These are phyloP conservation scores for Habropoda laboriosa DNA, from an alignment of 1,140 invertebrate genomes.

Conservation along the genomic window DNA sequence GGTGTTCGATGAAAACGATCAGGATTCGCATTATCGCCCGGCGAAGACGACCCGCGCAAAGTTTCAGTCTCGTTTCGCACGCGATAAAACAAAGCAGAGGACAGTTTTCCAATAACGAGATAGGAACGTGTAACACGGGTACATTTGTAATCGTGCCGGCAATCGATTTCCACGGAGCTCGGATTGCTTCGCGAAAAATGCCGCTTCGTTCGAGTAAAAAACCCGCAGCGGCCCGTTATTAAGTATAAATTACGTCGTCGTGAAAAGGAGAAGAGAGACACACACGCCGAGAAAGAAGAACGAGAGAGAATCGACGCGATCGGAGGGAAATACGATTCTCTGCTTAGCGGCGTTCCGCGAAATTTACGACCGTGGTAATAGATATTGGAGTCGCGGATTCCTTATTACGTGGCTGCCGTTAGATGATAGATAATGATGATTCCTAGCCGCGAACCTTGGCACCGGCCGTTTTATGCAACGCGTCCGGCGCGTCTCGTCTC, in stretches of 20 bases:
- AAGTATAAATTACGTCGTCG: constrained; percentile 63
- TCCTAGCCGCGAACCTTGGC: constrained; percentile 61
- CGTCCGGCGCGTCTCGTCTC: constrained; percentile 26
- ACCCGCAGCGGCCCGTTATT: constrained; percentile 52
- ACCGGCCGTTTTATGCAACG: constrained; percentile 48
- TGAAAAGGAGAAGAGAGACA: background rate
- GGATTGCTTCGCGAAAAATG: constrained; percentile 57
- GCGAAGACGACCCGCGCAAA: background rate
- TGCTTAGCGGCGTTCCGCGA: constrained; percentile 51
- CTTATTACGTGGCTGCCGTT: constrained; percentile 64
- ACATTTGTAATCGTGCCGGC: constrained; percentile 48
- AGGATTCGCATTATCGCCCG: constrained; percentile 7
- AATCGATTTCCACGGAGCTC: constrained; percentile 53
- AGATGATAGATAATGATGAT: constrained; percentile 67
- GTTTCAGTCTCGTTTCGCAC: constrained; percentile 2
- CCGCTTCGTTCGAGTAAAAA: constrained; percentile 45
- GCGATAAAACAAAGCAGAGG: constrained; percentile 34
- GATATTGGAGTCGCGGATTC: constrained; percentile 66
- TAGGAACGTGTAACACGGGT: constrained; percentile 53
- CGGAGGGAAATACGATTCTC: constrained; percentile 65
- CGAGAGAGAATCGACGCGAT: constrained; percentile 46
- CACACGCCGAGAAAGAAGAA: background rate
- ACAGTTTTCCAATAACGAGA: constrained; percentile 63
- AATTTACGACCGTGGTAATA: constrained; percentile 65
- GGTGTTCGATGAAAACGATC: constrained; percentile 5